Evolutionary conservation across 2,888 invertebrate species (phyloP).

Genomic region (Hoplodrina blanda): DNA sequence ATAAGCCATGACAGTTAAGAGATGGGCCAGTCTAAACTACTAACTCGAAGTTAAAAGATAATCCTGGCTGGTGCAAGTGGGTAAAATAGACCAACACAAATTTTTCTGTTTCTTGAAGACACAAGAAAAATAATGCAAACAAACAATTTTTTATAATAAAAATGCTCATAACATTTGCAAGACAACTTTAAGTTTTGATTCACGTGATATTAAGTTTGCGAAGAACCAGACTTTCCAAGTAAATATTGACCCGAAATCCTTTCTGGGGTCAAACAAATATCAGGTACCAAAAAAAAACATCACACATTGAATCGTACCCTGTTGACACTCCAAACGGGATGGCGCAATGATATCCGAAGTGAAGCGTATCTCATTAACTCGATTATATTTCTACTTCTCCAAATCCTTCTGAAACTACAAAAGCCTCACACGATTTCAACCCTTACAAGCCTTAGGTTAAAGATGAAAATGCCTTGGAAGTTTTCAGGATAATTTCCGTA

Average conservation of each 20-base stretch:
- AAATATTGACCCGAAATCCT: constrained; percentile 27
- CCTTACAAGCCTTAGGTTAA: constrained; percentile 24
- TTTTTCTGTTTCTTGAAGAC: neutral
- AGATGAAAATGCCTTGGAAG: constrained; percentile 47
- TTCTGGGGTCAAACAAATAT: constrained; percentile 25
- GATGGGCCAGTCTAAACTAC: too few relatives aligned
- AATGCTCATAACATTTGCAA: neutral
- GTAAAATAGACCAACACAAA: too few relatives aligned
- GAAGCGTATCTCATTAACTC: constrained; percentile 77
- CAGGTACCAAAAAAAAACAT: constrained; percentile 38
- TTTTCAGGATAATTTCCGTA: constrained; percentile 62
- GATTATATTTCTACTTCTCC: constrained; percentile 76
- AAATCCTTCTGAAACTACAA: constrained; percentile 47
- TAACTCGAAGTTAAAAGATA: too few relatives aligned
- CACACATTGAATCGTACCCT: constrained; percentile 57
- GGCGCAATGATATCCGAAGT: constrained; percentile 65
- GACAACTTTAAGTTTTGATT: neutral
- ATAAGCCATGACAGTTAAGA: too few relatives aligned
- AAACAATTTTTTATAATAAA: too few relatives aligned
- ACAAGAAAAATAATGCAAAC: neutral
- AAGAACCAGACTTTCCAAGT: neutral
- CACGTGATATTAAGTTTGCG: neutral
- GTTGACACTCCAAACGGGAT: constrained; percentile 69
- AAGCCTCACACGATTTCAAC: constrained; percentile 10
- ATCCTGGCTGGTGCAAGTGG: too few relatives aligned